Evolutionary conservation across 2,888 invertebrate species (phyloP).

Genomic region (Ormyrus nitidulus): DNA sequence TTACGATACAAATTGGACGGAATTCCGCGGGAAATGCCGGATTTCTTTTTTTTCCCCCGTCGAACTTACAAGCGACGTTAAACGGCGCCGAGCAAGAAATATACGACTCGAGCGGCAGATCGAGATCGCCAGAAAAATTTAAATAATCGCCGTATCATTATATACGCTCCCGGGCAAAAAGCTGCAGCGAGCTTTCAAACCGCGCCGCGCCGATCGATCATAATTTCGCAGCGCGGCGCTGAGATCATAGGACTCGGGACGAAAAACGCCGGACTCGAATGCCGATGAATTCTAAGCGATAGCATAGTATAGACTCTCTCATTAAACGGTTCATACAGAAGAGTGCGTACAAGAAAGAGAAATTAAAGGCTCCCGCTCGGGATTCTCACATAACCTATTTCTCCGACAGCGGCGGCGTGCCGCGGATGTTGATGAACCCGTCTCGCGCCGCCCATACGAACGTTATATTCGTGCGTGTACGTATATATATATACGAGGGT

Average conservation of each 20-base stretch:
- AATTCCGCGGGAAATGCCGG: no score
- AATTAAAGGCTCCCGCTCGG: slow-evolving; percentile 28
- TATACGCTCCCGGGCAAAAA: slow-evolving; percentile 17
- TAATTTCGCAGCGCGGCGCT: neutral
- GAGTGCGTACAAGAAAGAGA: slow-evolving; percentile 30
- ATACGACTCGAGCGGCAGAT: no score
- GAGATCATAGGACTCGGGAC: slow-evolving; percentile 12
- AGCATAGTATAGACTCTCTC: slow-evolving; percentile 3
- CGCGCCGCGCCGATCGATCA: neutral
- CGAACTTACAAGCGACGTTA: no score
- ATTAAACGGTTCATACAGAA: slow-evolving; percentile 25
- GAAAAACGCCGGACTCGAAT: slow-evolving; percentile 7
- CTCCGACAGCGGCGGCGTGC: slow-evolving; percentile 27
- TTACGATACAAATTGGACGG: neutral
- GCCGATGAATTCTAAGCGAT: slow-evolving; percentile 39
- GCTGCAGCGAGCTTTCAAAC: neutral
- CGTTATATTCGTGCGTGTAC: slow-evolving; percentile 6
- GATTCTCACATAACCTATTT: slow-evolving; percentile 40
- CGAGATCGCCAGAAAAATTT: neutral
- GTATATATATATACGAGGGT: neutral
- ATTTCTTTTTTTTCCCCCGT: no score
- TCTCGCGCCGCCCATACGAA: slow-evolving; percentile 54
- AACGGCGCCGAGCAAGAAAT: no score
- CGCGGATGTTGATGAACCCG: slow-evolving; percentile 60
- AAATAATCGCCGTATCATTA: slow-evolving; percentile 28